Conservation (phyloP, 2,888 invertebrate genomes). For the Acrobasis consociella region DNA sequence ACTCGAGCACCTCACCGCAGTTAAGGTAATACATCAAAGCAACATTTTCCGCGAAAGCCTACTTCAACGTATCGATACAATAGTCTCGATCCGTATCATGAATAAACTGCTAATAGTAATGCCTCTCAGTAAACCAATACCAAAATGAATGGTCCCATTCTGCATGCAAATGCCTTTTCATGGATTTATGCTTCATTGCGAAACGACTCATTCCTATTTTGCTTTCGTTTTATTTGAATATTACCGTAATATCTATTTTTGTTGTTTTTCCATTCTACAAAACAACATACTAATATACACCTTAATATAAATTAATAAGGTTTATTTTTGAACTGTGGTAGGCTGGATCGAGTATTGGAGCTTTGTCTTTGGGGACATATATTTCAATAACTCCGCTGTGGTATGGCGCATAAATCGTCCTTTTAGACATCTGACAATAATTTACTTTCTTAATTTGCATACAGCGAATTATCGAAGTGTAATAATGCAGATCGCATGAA, state of each 20-base stretch:
- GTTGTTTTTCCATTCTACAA: conserved; percentile 55
- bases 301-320: conserved; percentile 46
- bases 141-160: conserved; percentile 48
- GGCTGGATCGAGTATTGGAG: conserved; percentile 45
- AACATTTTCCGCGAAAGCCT: background rate
- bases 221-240: conserved; percentile 69
- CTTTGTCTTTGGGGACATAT: conserved; percentile 75
- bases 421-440: conserved; percentile 73
- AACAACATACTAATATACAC: conserved; percentile 42
- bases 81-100: conserved; percentile 15
- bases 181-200: conserved; percentile 69
- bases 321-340: conserved; percentile 45
- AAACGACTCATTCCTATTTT: conserved; percentile 70
- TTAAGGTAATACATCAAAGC: background rate
- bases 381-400: conserved; percentile 74
- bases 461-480: conserved; percentile 50
- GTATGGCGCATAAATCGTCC: conserved; percentile 73
- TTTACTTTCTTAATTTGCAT: conserved; percentile 68
- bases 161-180: conserved; percentile 68
- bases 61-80: background rate
- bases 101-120: conserved; percentile 31
- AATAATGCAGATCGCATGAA: conserved; percentile 46
- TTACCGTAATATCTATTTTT: conserved; percentile 63
- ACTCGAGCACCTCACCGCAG: too few relatives aligned
- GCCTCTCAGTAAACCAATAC: conserved; percentile 45